A percentile compares a stretch with the other conserved stretches of the same genome.
phyloP scores from a whole-genome alignment of 2,113 vertebrate species.

The Hepsetus odoe region DNA sequence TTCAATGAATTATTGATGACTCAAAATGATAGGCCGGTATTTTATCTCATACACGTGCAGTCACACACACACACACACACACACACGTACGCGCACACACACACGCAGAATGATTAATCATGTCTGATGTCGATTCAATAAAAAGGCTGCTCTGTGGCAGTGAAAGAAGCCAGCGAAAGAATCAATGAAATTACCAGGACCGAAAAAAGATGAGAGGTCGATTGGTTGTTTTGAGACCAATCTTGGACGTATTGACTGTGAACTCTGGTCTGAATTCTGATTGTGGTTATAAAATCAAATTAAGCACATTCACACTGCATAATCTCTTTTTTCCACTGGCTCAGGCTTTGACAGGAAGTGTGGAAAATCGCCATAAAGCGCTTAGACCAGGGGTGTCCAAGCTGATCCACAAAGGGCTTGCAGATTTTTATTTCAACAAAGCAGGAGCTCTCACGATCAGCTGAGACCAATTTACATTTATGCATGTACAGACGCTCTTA shows the following conservation, averaged over 20 bases:
- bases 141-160: constrained; percentile 3
- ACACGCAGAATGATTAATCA: constrained; percentile 42
- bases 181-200: constrained; percentile 41
- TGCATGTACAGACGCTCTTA: no score
- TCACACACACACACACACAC: constrained; percentile 1
- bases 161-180: constrained; percentile 27
- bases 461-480: no score
- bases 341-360: not conserved
- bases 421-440: no score
- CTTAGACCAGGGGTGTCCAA: no score
- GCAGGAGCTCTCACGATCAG: no score
- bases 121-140: constrained; percentile 37
- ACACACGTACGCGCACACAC: constrained; percentile 31
- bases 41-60: not conserved
- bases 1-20: constrained; percentile 11
- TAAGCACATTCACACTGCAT: not conserved
- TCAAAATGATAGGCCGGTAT: constrained; percentile 13
- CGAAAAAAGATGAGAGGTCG: constrained; percentile 3
- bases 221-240: constrained; percentile 8
- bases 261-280: constrained; percentile 39
- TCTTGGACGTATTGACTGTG: not conserved
- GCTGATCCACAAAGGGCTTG: no score
- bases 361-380: not conserved
- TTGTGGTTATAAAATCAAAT: not conserved
- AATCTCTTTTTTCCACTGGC: not conserved